Percentiles rank a stretch among this genome's conserved stretches.
Evolutionary conservation across 2,797 vertebrate genomes (phyloP).

Genomic region (Artibeus jamaicensis): DNA sequence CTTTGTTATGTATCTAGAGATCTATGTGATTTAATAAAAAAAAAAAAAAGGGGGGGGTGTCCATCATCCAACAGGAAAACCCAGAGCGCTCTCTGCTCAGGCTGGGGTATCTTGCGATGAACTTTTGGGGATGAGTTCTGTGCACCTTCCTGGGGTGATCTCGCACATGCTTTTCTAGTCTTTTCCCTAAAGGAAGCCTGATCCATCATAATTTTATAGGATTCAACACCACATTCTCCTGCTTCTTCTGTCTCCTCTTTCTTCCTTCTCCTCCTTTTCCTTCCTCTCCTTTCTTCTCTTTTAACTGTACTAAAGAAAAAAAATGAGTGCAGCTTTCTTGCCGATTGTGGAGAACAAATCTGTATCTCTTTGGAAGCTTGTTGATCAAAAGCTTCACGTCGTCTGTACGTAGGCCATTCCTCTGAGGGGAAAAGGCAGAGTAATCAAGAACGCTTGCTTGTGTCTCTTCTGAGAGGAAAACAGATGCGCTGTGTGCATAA

Average conservation of each 20-base stretch:
- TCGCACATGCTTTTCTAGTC: background rate
- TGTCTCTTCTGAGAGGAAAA: conserved; percentile 25
- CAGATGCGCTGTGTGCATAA: conserved; percentile 30
- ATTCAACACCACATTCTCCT: background rate
- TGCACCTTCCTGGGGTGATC: background rate
- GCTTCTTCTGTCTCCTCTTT: background rate
- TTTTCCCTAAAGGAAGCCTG: background rate
- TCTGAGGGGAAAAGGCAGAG: conserved; percentile 39
- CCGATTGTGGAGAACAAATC: conserved; percentile 33
- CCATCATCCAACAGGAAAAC: background rate
- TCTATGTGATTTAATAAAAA: background rate
- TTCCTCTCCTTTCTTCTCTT: background rate
- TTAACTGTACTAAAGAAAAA: conserved; percentile 4
- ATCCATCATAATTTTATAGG: background rate
- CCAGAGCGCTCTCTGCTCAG: background rate
- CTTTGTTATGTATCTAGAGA: background rate
- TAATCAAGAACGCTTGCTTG: conserved; percentile 21
- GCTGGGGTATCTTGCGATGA: background rate
- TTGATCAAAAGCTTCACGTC: conserved; percentile 58
- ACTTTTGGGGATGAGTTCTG: background rate
- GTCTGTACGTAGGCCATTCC: conserved; percentile 42
- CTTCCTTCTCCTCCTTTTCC: background rate
- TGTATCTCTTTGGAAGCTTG: conserved; percentile 54
- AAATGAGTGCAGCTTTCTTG: background rate
- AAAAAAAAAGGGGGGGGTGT: background rate